phyloP scores from a whole-genome alignment of 2,113 vertebrate species.

The Charadrius vociferus region DNA sequence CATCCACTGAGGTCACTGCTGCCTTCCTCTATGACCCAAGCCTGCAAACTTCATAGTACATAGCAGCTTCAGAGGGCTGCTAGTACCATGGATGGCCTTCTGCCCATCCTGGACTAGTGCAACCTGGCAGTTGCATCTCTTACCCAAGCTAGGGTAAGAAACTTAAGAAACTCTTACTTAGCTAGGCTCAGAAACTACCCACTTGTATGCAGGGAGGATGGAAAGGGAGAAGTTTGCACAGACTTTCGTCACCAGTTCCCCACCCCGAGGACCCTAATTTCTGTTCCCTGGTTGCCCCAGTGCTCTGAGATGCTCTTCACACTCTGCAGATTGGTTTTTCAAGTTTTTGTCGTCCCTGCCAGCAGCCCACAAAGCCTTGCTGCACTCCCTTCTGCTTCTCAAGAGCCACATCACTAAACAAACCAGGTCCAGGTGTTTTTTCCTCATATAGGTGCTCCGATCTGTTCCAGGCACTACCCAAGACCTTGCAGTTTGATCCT shows the following conservation, averaged over 20 bases:
- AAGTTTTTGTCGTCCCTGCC: neutral
- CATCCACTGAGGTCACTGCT: conserved; percentile 47
- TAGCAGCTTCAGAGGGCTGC: neutral
- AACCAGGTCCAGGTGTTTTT: neutral
- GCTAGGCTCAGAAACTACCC: neutral
- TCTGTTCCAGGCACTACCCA: neutral
- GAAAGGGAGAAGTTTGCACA: neutral
- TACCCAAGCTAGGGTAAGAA: too few relatives aligned
- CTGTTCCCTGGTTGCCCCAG: neutral
- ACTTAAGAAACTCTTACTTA: too few relatives aligned
- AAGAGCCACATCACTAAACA: neutral
- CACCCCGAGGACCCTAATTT: neutral
- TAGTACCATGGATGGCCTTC: neutral
- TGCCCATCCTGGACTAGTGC: neutral
- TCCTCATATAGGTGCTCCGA: neutral
- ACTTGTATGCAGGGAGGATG: neutral
- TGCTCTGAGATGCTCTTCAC: neutral
- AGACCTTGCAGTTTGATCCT: neutral
- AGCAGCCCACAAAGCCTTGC: neutral
- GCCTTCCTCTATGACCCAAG: neutral
- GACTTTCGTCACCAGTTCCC: neutral
- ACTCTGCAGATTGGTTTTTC: neutral
- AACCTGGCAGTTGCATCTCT: neutral
- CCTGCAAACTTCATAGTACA: neutral
- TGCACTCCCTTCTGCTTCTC: neutral